phyloP scores from a whole-genome alignment of 2,888 invertebrate species.

The Thereva nobilitata region DNA sequence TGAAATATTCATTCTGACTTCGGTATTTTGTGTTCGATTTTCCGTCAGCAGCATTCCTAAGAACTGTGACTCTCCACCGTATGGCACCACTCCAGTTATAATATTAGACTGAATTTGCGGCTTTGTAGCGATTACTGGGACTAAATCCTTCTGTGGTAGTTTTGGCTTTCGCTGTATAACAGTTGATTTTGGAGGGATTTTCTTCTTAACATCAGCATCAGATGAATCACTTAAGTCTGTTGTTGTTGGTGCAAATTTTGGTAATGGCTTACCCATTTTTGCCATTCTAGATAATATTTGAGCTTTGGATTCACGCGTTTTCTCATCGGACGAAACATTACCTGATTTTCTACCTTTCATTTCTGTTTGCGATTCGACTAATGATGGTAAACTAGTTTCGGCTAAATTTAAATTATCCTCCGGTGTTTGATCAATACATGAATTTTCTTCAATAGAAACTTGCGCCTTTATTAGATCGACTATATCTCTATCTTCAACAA shows the following conservation, averaged over 20 bases:
- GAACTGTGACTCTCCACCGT: constrained; percentile 53
- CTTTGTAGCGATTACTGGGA: constrained; percentile 45
- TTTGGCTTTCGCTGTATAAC: constrained; percentile 42
- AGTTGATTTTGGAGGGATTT: constrained; percentile 39
- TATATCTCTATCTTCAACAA: constrained; percentile 41
- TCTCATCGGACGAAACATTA: constrained; percentile 28
- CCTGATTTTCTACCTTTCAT: constrained; percentile 7
- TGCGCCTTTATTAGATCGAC: constrained; percentile 2
- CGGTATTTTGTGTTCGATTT: constrained; percentile 67
- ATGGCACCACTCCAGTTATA: constrained; percentile 3
- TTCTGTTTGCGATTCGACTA: no score
- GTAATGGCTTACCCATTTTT: constrained; percentile 62
- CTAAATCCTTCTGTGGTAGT: neutral
- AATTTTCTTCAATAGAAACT: constrained; percentile 4
- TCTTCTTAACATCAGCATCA: constrained; percentile 54
- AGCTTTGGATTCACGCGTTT: constrained; percentile 50
- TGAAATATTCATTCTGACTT: constrained; percentile 67
- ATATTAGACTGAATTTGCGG: constrained; percentile 34
- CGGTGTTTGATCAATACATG: neutral
- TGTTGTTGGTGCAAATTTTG: constrained; percentile 48
- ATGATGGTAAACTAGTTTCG: no score
- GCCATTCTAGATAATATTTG: constrained; percentile 63
- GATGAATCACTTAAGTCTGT: constrained; percentile 58
- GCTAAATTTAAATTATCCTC: no score
- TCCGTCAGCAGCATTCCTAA: constrained; percentile 64